Evolutionary conservation across 2,888 invertebrate genomes (phyloP), one percentile per base, ranked within the genome.

Genomic region (Stictocephala bisonia): DNA sequence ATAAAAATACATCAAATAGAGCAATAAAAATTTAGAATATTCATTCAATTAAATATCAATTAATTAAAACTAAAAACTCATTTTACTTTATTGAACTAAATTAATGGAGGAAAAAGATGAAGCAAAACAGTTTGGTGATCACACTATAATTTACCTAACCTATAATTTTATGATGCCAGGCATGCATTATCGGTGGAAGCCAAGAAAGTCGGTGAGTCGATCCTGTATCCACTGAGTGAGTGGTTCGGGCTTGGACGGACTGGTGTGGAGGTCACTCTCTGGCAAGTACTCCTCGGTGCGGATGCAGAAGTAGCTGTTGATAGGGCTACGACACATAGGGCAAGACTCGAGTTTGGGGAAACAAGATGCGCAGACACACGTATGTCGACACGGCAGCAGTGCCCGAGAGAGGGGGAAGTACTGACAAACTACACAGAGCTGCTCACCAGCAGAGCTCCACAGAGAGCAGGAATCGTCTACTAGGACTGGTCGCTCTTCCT

Each of bases 281-380:
- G 89, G 88, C 88, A 89, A 84, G 83, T 92, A 93, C 74, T 93
- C 93, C 80, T 93, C 93, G 78, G 90, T 89, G 50, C 92, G 85
- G 81, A 92, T 94, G 84, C 93, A 92, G 86, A 95, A 95, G 86
- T 93, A 94, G 80, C 92, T 91, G 78, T 90, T 90, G 80, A 95
- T 94, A 50, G 89, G 90, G 79, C 93, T 91, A 74, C 95, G 88
- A 84, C 95, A 95, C 87, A 95, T 93, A 20, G 95, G 95, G 82
- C 95, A 95, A 79, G 92, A 89, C 83, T 93, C 93, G 78, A 95
- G 85, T 82, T 92, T 92, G 53, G 90, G 89, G 81, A 94, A 91
- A 82, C 95, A 95, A 53, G 90, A 87, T 24, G 91, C 90, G 83
- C 95, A 95, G 40, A 94, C 90, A 80, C 95, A 95, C 3, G 94